Conservation (phyloP, 2,113 vertebrate species). For the Paramormyrops kingsleyae region DNA sequence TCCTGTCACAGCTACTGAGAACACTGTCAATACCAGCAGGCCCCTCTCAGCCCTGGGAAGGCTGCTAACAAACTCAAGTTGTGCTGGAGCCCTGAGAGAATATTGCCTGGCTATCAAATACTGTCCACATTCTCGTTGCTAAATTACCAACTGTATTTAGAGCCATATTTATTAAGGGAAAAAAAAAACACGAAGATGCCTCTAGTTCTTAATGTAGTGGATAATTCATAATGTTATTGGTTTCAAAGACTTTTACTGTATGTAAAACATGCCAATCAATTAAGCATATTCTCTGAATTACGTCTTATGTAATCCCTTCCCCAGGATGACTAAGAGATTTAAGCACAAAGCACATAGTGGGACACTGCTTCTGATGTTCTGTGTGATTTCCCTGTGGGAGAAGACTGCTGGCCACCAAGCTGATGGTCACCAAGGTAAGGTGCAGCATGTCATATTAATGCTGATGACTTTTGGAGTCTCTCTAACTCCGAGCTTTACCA, state of each 20-base stretch:
- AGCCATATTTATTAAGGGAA: background rate
- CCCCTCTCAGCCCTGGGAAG: background rate
- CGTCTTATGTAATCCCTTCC: slow-evolving; percentile 24
- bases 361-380: slow-evolving; percentile 84
- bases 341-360: slow-evolving; percentile 78
- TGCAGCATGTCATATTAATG: background rate
- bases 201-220: background rate
- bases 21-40: background rate
- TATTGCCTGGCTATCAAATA: background rate
- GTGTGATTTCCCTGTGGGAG: slow-evolving; percentile 78
- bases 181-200: background rate
- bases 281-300: background rate
- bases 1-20: background rate
- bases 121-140: background rate
- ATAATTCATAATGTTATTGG: background rate
- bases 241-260: background rate
- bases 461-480: background rate
- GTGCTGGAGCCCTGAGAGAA: background rate
- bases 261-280: background rate
- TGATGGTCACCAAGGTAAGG: slow-evolving; percentile 55
- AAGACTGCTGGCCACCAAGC: slow-evolving; percentile 71
- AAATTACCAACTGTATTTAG: background rate
- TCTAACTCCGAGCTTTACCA: background rate
- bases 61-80: background rate
- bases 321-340: slow-evolving; percentile 91